phyloP scores from a whole-genome alignment of 2,888 invertebrate genomes.

The Silvanus unidentatus region DNA sequence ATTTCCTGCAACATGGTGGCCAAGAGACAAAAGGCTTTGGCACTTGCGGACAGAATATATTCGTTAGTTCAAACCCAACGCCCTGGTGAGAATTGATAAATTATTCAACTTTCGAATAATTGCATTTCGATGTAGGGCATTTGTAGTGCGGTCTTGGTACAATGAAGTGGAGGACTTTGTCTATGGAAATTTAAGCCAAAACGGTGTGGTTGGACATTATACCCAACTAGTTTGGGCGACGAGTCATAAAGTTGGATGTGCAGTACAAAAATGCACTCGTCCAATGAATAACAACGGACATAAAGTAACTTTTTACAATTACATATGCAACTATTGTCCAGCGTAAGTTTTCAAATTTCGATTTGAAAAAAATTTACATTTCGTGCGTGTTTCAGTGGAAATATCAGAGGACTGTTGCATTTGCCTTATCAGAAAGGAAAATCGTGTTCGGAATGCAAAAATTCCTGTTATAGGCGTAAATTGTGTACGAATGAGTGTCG shows the following conservation, averaged over 20 bases:
- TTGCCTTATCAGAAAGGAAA: slow-evolving; percentile 63
- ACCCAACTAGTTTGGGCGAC: slow-evolving; percentile 81
- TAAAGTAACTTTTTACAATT: slow-evolving; percentile 78
- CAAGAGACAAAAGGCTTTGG: slow-evolving; percentile 62
- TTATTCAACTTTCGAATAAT: background rate
- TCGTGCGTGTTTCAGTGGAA: slow-evolving; percentile 61
- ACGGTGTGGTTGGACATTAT: slow-evolving; percentile 68
- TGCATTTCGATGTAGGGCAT: slow-evolving; percentile 57
- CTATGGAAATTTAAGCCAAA: slow-evolving; percentile 56
- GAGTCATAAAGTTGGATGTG: slow-evolving; percentile 71
- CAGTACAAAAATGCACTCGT: slow-evolving; percentile 64
- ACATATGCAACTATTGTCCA: slow-evolving; percentile 81
- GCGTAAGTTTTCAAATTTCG: slow-evolving; percentile 52
- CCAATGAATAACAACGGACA: slow-evolving; percentile 47
- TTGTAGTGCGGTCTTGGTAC: slow-evolving; percentile 74
- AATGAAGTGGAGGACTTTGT: slow-evolving; percentile 68
- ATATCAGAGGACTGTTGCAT: slow-evolving; percentile 55
- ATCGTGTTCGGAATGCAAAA: slow-evolving; percentile 61
- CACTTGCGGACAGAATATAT: slow-evolving; percentile 75
- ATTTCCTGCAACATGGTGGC: slow-evolving; percentile 64
- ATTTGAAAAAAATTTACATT: slow-evolving; percentile 6
- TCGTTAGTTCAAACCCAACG: slow-evolving; percentile 71
- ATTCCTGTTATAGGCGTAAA: slow-evolving; percentile 56
- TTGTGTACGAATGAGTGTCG: slow-evolving; percentile 72
- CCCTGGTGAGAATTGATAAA: slow-evolving; percentile 57